These are phyloP conservation scores for Lophotis ruficrista DNA, from an alignment of 2,113 vertebrate species.

Conservation along the genomic window DNA sequence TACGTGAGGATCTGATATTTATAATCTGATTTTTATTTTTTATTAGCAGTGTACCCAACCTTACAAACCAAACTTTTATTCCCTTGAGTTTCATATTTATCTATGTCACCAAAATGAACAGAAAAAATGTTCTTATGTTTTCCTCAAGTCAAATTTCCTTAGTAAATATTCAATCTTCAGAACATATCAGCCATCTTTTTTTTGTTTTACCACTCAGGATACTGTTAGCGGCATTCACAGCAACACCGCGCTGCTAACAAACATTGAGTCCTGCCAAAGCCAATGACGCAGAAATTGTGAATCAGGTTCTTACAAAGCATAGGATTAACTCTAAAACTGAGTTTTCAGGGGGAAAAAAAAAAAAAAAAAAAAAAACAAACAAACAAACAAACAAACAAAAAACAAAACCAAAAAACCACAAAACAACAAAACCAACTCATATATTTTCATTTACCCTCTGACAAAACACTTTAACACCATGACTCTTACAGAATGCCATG, in stretches of 20 bases:
- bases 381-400: no score
- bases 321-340: neutral
- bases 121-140: neutral
- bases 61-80: neutral
- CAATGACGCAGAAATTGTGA: fast-evolving
- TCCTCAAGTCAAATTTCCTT: neutral
- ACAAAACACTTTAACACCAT: neutral
- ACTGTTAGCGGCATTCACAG: neutral
- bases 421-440: neutral
- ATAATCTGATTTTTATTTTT: neutral
- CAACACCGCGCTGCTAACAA: neutral
- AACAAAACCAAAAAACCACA: no score
- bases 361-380: neutral
- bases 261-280: neutral
- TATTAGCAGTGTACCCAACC: neutral
- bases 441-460: neutral
- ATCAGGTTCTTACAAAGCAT: neutral
- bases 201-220: neutral
- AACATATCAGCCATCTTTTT: neutral
- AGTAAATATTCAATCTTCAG: neutral
- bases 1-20: neutral
- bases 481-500: fast-evolving
- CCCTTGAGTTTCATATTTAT: neutral
- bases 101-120: neutral
- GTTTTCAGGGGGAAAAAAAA: neutral